Conservation (phyloP, 2,113 vertebrate genomes). For the Melanocharis versteri region DNA sequence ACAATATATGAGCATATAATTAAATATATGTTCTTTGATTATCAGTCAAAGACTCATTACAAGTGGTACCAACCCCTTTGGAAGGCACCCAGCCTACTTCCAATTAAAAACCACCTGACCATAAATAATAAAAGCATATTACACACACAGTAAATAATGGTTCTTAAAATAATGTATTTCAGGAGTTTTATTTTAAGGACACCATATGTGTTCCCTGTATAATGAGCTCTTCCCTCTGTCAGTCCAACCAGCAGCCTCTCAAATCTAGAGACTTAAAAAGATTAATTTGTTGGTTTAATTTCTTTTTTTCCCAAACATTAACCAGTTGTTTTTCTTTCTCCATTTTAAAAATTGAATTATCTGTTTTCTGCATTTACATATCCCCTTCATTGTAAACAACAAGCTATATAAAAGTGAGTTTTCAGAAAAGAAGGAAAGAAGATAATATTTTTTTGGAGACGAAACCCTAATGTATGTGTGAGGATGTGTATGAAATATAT, state of each 20-base stretch:
- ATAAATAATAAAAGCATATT: slow-evolving; percentile 72
- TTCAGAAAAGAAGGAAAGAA: background rate
- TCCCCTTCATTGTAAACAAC: background rate
- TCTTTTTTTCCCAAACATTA: background rate
- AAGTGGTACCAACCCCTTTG: background rate
- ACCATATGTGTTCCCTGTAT: slow-evolving; percentile 38
- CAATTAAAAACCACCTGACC: slow-evolving; percentile 66
- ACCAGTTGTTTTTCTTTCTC: background rate
- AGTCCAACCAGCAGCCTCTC: background rate
- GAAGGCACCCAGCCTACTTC: slow-evolving; percentile 49
- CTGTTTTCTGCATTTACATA: background rate
- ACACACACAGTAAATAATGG: slow-evolving; percentile 60
- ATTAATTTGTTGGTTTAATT: background rate
- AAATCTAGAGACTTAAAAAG: background rate
- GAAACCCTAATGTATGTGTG: background rate
- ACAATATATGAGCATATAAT: background rate
- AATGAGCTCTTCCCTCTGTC: slow-evolving; percentile 10
- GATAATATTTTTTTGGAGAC: background rate
- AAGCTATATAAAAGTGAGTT: background rate
- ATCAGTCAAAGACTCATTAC: background rate
- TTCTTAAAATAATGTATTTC: slow-evolving; percentile 66
- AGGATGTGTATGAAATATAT: background rate
- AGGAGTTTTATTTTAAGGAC: slow-evolving; percentile 45
- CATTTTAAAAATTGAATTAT: background rate
- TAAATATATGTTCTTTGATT: background rate